Conservation (phyloP, 1,140 invertebrate genomes). For the Macrobrachium nipponense region DNA sequence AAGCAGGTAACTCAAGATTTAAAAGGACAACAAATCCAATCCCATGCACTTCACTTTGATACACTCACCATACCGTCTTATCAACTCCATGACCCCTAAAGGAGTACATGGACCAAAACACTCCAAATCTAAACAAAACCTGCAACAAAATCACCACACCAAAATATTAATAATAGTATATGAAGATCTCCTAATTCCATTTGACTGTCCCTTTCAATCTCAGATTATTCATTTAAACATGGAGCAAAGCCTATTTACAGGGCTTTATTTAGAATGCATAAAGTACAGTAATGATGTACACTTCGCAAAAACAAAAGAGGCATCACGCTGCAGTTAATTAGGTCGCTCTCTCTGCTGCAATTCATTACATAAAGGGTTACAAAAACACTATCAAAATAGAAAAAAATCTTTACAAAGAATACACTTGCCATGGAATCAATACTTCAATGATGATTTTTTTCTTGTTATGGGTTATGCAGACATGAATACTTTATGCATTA, state of each 20-base stretch:
- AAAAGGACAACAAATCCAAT: background rate
- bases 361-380: too few species aligned
- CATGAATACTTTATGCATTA: too few species aligned
- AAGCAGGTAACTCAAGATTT: background rate
- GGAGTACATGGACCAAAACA: constrained; percentile 89
- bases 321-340: too few species aligned
- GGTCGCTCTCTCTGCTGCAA: too few species aligned
- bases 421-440: too few species aligned
- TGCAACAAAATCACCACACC: constrained; percentile 32
- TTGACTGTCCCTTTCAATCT: too few species aligned
- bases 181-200: background rate
- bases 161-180: background rate
- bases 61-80: constrained; percentile 72
- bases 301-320: background rate
- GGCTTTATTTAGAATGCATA: background rate
- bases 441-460: too few species aligned
- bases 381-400: too few species aligned
- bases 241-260: too few species aligned
- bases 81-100: constrained; percentile 82
- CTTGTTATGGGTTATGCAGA: too few species aligned
- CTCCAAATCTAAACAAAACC: constrained; percentile 72
- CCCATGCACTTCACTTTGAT: background rate
- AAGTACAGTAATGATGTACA: background rate
- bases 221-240: too few species aligned
- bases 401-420: too few species aligned